Evolutionary conservation across 2,113 vertebrate species (phyloP).

Genomic region (Emydura subglobosa): DNA sequence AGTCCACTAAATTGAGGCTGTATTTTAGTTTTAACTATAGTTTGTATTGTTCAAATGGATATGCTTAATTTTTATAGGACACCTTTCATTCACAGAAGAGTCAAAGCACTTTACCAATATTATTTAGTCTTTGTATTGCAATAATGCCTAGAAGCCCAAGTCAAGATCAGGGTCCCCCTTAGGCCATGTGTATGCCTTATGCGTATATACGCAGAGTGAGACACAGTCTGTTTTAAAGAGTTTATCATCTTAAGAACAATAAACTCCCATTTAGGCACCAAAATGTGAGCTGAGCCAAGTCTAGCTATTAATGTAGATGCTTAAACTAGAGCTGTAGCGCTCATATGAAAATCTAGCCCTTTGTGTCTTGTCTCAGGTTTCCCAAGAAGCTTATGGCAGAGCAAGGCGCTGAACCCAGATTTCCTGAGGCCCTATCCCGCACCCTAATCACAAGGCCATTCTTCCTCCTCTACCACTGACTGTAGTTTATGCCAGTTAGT

Average conservation of each 20-base stretch:
- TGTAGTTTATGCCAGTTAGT: neutral
- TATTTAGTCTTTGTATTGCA: neutral
- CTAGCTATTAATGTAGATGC: neutral
- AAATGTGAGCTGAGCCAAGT: neutral
- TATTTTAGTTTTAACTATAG: neutral
- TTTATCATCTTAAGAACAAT: neutral
- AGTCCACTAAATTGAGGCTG: neutral
- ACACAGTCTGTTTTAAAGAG: neutral
- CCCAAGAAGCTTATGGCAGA: neutral
- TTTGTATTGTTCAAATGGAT: neutral
- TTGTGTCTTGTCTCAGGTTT: neutral
- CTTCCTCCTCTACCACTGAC: neutral
- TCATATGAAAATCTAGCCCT: neutral
- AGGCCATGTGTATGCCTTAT: neutral
- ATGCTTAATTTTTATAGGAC: neutral
- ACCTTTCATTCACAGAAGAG: neutral
- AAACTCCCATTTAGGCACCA: neutral
- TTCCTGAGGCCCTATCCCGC: neutral
- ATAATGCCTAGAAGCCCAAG: rapidly evolving
- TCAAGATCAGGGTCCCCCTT: neutral
- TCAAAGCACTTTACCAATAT: slow-evolving; percentile 11
- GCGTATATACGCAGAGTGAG: neutral
- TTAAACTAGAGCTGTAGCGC: neutral
- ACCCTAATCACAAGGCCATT: neutral
- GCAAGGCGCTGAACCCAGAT: neutral